These are phyloP conservation scores for Bungarus multicinctus DNA, from an alignment of 2,113 vertebrate genomes.

Conservation along the genomic window DNA sequence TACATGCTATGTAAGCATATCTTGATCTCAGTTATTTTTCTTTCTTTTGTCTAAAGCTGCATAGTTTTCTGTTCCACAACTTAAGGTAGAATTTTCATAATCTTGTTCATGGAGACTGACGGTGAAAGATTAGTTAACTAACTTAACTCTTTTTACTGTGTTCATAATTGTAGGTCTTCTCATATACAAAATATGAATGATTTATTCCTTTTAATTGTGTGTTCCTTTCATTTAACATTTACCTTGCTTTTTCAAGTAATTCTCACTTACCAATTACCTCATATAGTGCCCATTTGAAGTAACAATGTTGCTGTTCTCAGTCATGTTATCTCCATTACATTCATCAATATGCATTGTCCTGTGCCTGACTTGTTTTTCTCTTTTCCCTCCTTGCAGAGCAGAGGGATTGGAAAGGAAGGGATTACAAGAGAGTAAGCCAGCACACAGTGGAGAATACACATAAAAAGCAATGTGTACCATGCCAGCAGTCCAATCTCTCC, in stretches of 20 bases:
- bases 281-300: neutral
- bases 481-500: neutral
- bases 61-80: neutral
- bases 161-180: neutral
- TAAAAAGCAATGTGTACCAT: neutral
- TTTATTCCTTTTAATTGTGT: neutral
- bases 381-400: neutral
- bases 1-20: slow-evolving; percentile 61
- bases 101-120: neutral
- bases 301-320: neutral
- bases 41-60: neutral
- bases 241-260: neutral
- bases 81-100: neutral
- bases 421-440: neutral
- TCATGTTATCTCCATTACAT: neutral
- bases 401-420: neutral
- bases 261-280: neutral
- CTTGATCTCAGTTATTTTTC: neutral
- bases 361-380: neutral
- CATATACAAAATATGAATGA: neutral
- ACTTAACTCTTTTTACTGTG: neutral
- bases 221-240: neutral
- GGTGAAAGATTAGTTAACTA: neutral
- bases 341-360: neutral
- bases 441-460: neutral